These are phyloP conservation scores for Priocnemis perturbator DNA, from an alignment of 2,888 invertebrate species.

Conservation along the genomic window DNA sequence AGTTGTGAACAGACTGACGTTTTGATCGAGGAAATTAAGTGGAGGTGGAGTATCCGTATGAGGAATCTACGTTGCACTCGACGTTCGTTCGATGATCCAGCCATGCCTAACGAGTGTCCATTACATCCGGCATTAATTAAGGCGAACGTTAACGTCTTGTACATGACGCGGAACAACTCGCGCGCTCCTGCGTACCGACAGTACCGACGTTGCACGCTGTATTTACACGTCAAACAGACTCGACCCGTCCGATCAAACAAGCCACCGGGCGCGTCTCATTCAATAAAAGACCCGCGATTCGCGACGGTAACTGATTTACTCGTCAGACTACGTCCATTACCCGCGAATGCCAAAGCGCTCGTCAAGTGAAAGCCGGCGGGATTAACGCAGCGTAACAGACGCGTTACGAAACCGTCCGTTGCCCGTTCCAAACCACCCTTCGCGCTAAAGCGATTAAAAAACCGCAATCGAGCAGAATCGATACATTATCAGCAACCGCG, in stretches of 20 bases:
- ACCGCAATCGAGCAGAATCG: too few species aligned
- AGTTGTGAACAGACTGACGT: too few species aligned
- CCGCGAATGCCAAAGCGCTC: not conserved
- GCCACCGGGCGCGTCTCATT: constrained; percentile 2
- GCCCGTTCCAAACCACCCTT: too few species aligned
- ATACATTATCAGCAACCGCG: too few species aligned
- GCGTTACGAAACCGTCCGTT: not conserved
- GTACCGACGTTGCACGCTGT: not conserved
- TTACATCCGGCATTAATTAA: constrained; percentile 5
- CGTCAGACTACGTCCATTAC: constrained; percentile 5
- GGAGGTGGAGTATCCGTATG: too few species aligned
- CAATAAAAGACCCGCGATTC: not conserved
- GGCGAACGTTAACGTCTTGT: constrained; percentile 3
- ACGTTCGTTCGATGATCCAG: too few species aligned
- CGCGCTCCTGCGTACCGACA: not conserved
- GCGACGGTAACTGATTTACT: not conserved
- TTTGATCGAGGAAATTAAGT: too few species aligned
- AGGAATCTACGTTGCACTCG: too few species aligned
- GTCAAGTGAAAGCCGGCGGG: not conserved
- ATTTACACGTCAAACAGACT: constrained; percentile 10
- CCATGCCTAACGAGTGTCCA: too few species aligned
- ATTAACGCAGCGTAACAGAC: not conserved
- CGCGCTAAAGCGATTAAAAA: too few species aligned
- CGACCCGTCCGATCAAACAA: constrained; percentile 6
- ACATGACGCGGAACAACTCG: not conserved